Conservation (phyloP, 1,140 invertebrate species). For the Atopsyche davidsoni region DNA sequence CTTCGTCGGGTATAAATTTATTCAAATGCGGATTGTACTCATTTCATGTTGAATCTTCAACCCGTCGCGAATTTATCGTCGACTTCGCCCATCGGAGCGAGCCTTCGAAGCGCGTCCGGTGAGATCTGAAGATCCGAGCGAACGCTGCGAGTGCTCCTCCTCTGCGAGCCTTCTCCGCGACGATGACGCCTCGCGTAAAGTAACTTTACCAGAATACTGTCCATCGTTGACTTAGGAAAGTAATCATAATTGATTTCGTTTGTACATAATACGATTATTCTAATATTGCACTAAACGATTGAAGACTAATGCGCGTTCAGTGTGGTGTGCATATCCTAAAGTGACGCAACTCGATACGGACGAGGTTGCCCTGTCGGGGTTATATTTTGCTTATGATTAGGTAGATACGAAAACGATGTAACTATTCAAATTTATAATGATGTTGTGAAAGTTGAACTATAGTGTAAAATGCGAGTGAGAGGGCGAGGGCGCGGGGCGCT, state of each 20-base stretch:
- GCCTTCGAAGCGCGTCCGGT: too few species aligned
- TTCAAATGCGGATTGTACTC: too few species aligned
- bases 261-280: conserved; percentile 38
- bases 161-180: too few species aligned
- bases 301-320: conserved; percentile 18
- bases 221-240: conserved; percentile 31
- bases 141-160: too few species aligned
- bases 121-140: too few species aligned
- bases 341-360: conserved; percentile 15
- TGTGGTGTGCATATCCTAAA: conserved; percentile 14
- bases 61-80: too few species aligned
- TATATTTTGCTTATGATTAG: conserved; percentile 30
- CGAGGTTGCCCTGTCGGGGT: conserved; percentile 7
- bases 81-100: too few species aligned
- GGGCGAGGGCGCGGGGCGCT: conserved; percentile 7
- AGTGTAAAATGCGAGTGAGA: conserved; percentile 25
- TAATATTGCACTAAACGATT: conserved; percentile 27
- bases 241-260: conserved; percentile 45
- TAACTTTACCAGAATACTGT: conserved; percentile 7
- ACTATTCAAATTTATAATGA: conserved; percentile 24
- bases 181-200: too few species aligned
- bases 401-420: conserved; percentile 26
- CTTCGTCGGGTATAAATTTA: too few species aligned
- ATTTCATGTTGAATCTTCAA: too few species aligned
- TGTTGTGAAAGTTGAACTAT: conserved; percentile 21